Conservation (phyloP, 2,797 vertebrate species). For the Pterois miles region DNA sequence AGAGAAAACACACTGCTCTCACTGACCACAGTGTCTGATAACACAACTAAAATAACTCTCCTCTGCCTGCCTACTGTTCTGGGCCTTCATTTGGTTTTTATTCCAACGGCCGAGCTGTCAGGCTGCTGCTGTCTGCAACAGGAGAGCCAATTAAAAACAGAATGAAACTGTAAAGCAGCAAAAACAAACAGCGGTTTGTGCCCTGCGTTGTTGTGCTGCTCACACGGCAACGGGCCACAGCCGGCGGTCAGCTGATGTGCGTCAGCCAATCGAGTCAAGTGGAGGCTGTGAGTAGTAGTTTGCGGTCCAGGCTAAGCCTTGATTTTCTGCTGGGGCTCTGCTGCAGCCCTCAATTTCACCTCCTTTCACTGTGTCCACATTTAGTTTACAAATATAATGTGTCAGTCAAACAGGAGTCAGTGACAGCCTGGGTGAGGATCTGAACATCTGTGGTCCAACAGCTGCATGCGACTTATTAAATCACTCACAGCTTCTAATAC, state of each 20-base stretch:
- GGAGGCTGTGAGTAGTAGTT: slow-evolving; percentile 61
- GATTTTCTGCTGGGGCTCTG: slow-evolving; percentile 60
- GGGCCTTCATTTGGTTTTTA: slow-evolving; percentile 22
- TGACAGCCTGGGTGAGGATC: slow-evolving; percentile 38
- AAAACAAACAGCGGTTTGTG: slow-evolving; percentile 37
- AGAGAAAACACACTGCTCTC: slow-evolving; percentile 59
- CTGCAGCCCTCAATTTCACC: slow-evolving; percentile 71
- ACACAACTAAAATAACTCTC: slow-evolving; percentile 69
- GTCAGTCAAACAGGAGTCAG: slow-evolving; percentile 42
- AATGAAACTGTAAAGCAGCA: slow-evolving; percentile 9
- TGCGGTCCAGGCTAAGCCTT: slow-evolving; percentile 59
- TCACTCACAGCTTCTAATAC: too few relatives aligned
- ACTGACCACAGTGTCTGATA: slow-evolving; percentile 70
- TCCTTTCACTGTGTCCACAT: slow-evolving; percentile 62
- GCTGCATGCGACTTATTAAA: background rate
- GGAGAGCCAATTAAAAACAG: slow-evolving; percentile 33
- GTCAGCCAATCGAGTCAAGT: slow-evolving; percentile 48
- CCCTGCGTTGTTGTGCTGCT: slow-evolving; percentile 19
- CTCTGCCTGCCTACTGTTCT: slow-evolving; percentile 39
- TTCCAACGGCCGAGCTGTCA: slow-evolving; percentile 8
- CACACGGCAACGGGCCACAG: slow-evolving; percentile 26
- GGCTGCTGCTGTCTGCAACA: slow-evolving; percentile 17
- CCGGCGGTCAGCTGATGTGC: slow-evolving; percentile 62
- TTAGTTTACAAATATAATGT: slow-evolving; percentile 66
- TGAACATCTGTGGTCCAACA: background rate